phyloP scores from a whole-genome alignment of 2,888 invertebrate species.

The Trissolcus brochymenae region DNA sequence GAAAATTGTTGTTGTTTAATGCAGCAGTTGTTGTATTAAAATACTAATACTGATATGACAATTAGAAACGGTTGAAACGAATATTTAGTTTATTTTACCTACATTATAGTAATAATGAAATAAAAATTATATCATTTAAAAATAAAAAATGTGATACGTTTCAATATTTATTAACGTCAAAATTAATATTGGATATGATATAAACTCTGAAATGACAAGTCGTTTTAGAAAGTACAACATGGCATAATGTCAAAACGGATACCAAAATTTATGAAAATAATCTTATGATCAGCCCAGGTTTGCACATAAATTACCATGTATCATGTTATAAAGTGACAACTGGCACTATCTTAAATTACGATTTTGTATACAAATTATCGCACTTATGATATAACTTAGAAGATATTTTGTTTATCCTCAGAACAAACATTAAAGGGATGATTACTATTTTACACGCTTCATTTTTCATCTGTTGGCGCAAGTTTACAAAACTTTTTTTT shows the following conservation, averaged over 20 bases:
- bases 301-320: conserved; percentile 32
- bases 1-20: too few species aligned
- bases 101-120: too few species aligned
- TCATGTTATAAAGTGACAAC: conserved; percentile 34
- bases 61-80: too few species aligned
- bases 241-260: conserved; percentile 23
- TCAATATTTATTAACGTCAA: neutral
- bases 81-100: too few species aligned
- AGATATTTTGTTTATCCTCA: conserved; percentile 12
- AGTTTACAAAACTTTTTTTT: conserved; percentile 75
- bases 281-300: conserved; percentile 16
- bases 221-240: conserved; percentile 35
- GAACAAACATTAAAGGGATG: neutral
- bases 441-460: conserved; percentile 38
- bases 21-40: too few species aligned
- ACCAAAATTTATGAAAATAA: conserved; percentile 17
- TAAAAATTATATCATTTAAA: neutral
- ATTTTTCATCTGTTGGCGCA: conserved; percentile 62
- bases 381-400: conserved; percentile 36
- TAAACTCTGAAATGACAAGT: conserved; percentile 19
- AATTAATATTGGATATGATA: conserved; percentile 21
- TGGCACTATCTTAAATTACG: conserved; percentile 35
- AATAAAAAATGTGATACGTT: too few species aligned
- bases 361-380: conserved; percentile 43
- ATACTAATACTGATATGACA: too few species aligned